Evolutionary conservation across 2,797 vertebrate genomes (phyloP).

Genomic region (Oryzias dopingdopingensis): DNA sequence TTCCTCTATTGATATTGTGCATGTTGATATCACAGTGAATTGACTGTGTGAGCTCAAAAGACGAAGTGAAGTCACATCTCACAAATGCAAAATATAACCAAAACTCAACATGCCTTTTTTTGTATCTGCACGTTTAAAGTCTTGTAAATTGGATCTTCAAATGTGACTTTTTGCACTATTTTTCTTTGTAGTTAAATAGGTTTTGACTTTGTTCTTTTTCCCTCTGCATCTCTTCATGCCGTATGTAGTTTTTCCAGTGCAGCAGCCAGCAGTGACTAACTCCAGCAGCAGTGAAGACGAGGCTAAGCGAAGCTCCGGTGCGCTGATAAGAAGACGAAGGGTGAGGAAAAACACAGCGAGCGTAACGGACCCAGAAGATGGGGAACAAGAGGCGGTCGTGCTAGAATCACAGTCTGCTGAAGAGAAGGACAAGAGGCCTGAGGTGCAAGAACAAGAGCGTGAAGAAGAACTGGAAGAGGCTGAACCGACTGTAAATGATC

Average conservation of each 20-base stretch:
- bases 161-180: not conserved
- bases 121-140: too few relatives aligned
- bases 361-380: slow-evolving; percentile 69
- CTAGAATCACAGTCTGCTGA: slow-evolving; percentile 60
- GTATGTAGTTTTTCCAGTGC: slow-evolving; percentile 60
- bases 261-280: slow-evolving; percentile 55
- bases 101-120: too few relatives aligned
- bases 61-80: too few relatives aligned
- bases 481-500: slow-evolving; percentile 4
- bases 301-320: slow-evolving; percentile 55
- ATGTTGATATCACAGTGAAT: too few relatives aligned
- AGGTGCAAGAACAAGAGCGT: slow-evolving; percentile 55
- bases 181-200: not conserved
- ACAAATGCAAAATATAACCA: too few relatives aligned
- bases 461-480: slow-evolving; percentile 26
- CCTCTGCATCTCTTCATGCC: slow-evolving; percentile 6
- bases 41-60: too few relatives aligned
- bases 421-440: slow-evolving; percentile 66
- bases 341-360: slow-evolving; percentile 74
- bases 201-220: not conserved
- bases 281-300: slow-evolving; percentile 88
- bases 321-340: slow-evolving; percentile 79
- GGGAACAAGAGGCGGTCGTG: slow-evolving; percentile 57
- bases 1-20: too few relatives aligned
- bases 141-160: too few relatives aligned